Conservation (phyloP, 2,113 vertebrate species). For the Callospermophilus lateralis region DNA sequence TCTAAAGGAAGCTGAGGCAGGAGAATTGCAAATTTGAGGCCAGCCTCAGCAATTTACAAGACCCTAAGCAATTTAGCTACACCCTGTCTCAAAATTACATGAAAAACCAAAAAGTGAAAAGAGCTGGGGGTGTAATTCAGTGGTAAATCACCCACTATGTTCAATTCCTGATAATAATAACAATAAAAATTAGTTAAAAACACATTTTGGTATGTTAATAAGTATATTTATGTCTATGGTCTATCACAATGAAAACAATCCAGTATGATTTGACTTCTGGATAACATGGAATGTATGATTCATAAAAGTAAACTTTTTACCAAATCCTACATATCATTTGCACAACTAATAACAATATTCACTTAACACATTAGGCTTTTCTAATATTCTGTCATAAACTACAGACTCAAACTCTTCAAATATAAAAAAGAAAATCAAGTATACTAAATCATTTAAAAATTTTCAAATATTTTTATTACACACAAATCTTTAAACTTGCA, state of each 20-base stretch:
- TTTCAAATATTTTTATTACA: not conserved
- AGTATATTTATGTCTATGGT: not conserved
- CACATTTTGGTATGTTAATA: not conserved
- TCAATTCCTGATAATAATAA: too few species aligned
- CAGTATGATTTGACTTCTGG: not conserved
- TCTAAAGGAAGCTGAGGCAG: not conserved
- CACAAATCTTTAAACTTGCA: not conserved
- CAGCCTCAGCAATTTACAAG: too few species aligned
- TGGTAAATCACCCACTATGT: too few species aligned
- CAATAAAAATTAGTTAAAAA: not conserved
- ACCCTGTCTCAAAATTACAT: too few species aligned
- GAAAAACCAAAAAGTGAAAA: too few species aligned
- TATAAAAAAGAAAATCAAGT: not conserved
- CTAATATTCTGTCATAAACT: not conserved
- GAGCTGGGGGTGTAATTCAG: too few species aligned
- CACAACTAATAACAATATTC: not conserved
- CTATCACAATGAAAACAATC: conserved; percentile 9
- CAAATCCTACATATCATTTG: not conserved
- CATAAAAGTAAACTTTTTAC: not conserved
- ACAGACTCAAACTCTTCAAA: not conserved
- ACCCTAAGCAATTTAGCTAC: too few species aligned
- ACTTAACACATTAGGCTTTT: conserved; percentile 8
- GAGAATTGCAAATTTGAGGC: too few species aligned
- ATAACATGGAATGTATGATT: not conserved
- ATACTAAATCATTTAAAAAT: not conserved